These are phyloP conservation scores for Hippocampus mohnikei DNA, from an alignment of 2,113 vertebrate genomes.

Conservation along the genomic window DNA sequence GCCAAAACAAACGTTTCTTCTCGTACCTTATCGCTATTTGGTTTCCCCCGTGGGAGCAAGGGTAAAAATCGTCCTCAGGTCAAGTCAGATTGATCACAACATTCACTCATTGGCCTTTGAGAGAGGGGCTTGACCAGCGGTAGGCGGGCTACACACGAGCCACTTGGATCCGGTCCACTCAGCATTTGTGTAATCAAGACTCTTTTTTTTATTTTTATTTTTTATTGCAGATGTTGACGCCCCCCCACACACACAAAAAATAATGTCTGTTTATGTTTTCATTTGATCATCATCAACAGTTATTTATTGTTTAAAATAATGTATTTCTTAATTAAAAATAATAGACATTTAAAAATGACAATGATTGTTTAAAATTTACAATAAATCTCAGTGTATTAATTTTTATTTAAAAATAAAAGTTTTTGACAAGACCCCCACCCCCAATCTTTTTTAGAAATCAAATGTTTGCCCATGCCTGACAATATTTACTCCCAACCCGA, in stretches of 20 bases:
- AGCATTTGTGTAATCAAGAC: no score
- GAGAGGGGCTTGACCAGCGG: no score
- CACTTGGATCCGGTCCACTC: no score
- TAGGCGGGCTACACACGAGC: no score
- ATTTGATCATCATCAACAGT: no score
- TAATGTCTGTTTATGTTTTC: no score
- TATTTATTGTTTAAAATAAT: no score
- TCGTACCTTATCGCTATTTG: slow-evolving; percentile 2
- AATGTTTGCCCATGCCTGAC: neutral
- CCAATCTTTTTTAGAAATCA: neutral
- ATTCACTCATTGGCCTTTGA: neutral
- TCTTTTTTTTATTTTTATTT: no score
- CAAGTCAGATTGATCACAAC: slow-evolving; percentile 3
- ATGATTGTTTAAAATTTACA: neutral
- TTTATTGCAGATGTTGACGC: no score
- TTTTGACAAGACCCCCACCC: neutral
- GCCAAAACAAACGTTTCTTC: neutral
- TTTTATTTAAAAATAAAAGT: neutral
- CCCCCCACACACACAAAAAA: no score
- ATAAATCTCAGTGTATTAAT: neutral
- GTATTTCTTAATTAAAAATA: no score
- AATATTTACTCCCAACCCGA: neutral
- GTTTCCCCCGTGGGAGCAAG: neutral
- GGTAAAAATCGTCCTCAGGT: neutral
- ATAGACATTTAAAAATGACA: no score